Evolutionary conservation across 2,888 invertebrate species (phyloP).

Genomic region (Julus scanicus): DNA sequence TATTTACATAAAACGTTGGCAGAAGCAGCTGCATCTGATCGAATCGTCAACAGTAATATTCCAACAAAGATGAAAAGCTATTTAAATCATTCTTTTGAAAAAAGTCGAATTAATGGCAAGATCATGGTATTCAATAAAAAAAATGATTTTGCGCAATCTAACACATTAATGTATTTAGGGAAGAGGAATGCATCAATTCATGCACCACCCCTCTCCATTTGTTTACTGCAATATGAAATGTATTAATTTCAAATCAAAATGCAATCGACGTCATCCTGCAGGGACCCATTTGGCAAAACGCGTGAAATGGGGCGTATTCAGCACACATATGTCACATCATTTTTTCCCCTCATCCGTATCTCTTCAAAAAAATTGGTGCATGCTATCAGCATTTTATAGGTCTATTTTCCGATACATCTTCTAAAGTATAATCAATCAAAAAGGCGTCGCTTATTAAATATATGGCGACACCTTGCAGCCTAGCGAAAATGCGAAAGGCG

Average conservation of each 20-base stretch:
- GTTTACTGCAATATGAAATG: background rate
- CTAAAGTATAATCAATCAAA: conserved; percentile 7
- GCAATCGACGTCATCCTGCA: conserved; percentile 15
- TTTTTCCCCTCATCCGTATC: background rate
- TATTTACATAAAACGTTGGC: no score
- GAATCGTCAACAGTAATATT: background rate
- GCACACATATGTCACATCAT: conserved; percentile 21
- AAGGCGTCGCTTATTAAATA: conserved; percentile 33
- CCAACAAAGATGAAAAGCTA: background rate
- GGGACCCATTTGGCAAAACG: conserved; percentile 10
- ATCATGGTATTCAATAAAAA: background rate
- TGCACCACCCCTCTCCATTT: background rate
- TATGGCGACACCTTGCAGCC: conserved; percentile 22
- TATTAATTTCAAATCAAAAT: conserved; percentile 33
- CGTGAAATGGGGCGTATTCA: conserved; percentile 33
- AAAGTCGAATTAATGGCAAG: background rate
- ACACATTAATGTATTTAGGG: background rate
- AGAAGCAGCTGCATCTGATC: no score
- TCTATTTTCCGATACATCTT: conserved; percentile 28
- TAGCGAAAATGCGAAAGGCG: background rate
- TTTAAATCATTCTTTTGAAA: background rate
- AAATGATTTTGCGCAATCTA: background rate
- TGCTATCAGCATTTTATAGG: conserved; percentile 27
- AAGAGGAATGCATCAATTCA: background rate
- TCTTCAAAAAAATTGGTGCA: background rate